These are phyloP conservation scores for Ormyrus pomaceus DNA, from an alignment of 2,888 invertebrate genomes.

Conservation along the genomic window DNA sequence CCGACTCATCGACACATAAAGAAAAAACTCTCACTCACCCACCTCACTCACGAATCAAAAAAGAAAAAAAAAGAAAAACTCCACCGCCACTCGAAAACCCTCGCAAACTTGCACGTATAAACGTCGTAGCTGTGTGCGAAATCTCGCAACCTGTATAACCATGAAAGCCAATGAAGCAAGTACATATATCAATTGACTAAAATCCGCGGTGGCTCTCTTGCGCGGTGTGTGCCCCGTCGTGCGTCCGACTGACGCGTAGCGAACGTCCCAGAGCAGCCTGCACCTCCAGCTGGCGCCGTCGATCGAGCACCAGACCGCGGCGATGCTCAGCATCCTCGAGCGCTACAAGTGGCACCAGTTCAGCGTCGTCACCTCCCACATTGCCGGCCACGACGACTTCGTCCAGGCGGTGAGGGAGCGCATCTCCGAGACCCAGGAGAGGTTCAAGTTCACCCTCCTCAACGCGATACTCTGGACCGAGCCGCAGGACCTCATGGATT, in stretches of 20 bases:
- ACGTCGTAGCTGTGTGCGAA: too few species aligned
- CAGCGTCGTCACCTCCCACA: constrained; percentile 94
- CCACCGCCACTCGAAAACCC: too few species aligned
- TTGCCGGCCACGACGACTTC: constrained; percentile 96
- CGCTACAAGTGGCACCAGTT: constrained; percentile 98
- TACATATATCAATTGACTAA: constrained; percentile 5
- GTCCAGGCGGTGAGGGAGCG: constrained; percentile 94
- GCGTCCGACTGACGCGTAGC: constrained; percentile 15
- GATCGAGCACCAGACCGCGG: constrained; percentile 96
- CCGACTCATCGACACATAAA: too few species aligned
- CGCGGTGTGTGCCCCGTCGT: background rate
- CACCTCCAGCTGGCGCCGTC: constrained; percentile 97
- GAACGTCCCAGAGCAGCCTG: constrained; percentile 82
- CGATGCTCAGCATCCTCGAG: constrained; percentile 95
- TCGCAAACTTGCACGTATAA: too few species aligned
- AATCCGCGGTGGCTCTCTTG: background rate
- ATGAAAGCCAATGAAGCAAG: too few species aligned
- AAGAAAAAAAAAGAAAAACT: too few species aligned
- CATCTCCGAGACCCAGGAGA: constrained; percentile 88
- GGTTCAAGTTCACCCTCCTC: constrained; percentile 88
- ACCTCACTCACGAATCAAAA: too few species aligned
- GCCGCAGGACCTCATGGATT: constrained; percentile 84
- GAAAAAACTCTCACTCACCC: too few species aligned
- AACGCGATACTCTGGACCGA: constrained; percentile 91
- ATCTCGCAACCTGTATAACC: too few species aligned